A percentile compares a stretch with the other conserved stretches of the same genome.
Conservation (phyloP, 2,888 invertebrate genomes). For the Gymnoscelis rufifasciata region DNA sequence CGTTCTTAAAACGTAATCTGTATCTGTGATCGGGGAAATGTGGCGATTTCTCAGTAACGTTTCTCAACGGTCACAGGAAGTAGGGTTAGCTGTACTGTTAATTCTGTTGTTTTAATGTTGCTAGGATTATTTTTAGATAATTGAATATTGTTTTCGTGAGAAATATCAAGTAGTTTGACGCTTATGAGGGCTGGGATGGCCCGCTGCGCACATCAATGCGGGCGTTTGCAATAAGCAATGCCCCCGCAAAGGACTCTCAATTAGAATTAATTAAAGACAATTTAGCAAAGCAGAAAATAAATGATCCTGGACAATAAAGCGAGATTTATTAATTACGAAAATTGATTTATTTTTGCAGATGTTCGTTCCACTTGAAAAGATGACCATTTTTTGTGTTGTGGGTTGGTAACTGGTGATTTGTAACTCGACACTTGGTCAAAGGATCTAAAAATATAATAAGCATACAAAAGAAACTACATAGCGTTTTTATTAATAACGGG, state of each 20-base stretch:
- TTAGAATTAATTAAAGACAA: conserved; percentile 78
- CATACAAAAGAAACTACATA: not conserved
- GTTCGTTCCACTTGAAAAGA: conserved; percentile 3
- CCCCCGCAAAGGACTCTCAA: conserved; percentile 70
- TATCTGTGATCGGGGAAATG: conserved; percentile 45
- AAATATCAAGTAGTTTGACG: conserved; percentile 40
- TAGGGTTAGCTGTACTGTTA: conserved; percentile 35
- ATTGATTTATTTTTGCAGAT: conserved; percentile 6
- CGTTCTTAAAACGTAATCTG: conserved; percentile 44
- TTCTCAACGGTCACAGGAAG: conserved; percentile 47
- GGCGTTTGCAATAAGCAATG: conserved; percentile 63
- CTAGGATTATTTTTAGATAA: conserved; percentile 35
- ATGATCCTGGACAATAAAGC: conserved; percentile 64
- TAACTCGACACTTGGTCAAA: conserved; percentile 5
- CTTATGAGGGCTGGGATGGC: conserved; percentile 55
- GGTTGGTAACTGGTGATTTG: conserved; percentile 13
- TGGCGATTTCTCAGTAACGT: conserved; percentile 47
- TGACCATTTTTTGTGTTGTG: conserved; percentile 1
- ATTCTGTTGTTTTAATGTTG: conserved; percentile 40
- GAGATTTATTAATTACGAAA: conserved; percentile 55
- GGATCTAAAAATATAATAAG: not conserved
- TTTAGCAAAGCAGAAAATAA: conserved; percentile 73
- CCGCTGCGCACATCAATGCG: conserved; percentile 55
- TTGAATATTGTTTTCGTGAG: conserved; percentile 49
- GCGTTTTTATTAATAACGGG: conserved; percentile 7